Base-by-base conservation (phyloP, 2,888 invertebrate species). In the Dione vanillae region DNA sequence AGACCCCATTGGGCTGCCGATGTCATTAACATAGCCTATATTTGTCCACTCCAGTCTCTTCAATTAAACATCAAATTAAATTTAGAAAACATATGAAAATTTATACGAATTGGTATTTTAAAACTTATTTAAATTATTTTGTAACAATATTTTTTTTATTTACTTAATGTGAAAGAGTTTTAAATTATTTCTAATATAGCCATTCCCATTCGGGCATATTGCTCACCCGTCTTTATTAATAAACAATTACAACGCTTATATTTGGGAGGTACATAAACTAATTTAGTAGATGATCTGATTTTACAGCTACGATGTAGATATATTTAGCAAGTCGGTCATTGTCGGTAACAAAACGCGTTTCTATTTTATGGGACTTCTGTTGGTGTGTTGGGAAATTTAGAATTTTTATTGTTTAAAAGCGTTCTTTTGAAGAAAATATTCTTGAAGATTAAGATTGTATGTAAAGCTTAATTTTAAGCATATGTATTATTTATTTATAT, bases 281-380 rank as follows among this genome's bases (percentile, higher is more conserved):
- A 71, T 76, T 77, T 72, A 67, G 69, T 54, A n/a, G 76, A 71
- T 76, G 77, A 74, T 74, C 71, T 71, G 74, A 75, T 65, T 67
- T 59, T 70, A 52, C 73, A 45, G 54, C 70, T 12, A 62, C 62
- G 68, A 41, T 37, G 69, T 77, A 5, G 49, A 11, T 49, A 76
- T 76, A 73, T 74, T 73, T 76, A 76, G 76, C 61, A 70, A 72
- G 65, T 74, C 69, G 74, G 73, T 76, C 74, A 72, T 56, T 72
- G 73, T 47, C 71, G 47, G 40, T 14, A 51, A 20, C 64, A 61
- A 61, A 61, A 61, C 61, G 45, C 49, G 49, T 37, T 19, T 47
- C 64, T 64, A 37, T 66, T 66, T 54, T 66, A 41, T 54, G 43
- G 16, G 45, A 45, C 11, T 61, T 59, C 43, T 27, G 59, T 37